Evolutionary conservation across 1,140 invertebrate genomes (phyloP).

Genomic region (Caenorhabditis tropicalis): DNA sequence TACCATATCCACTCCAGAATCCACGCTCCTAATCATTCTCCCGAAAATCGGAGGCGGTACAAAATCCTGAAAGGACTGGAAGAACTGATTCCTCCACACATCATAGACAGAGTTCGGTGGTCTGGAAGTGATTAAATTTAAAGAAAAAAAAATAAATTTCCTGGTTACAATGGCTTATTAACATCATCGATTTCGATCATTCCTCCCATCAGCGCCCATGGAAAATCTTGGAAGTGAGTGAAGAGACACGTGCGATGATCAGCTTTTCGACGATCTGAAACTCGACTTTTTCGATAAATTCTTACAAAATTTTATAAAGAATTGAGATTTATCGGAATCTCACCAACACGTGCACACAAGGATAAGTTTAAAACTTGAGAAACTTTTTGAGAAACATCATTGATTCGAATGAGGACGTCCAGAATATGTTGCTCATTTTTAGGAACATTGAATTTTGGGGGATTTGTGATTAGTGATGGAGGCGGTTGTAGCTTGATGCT

Average conservation of each 20-base stretch:
- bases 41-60: neutral
- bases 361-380: neutral
- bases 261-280: neutral
- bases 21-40: neutral
- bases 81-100: neutral
- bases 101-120: neutral
- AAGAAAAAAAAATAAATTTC: neutral
- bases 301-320: neutral
- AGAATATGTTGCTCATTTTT: neutral
- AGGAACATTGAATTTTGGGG: neutral
- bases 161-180: neutral
- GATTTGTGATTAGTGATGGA: neutral
- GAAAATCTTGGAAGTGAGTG: neutral
- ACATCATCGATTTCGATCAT: neutral
- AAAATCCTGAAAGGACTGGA: neutral
- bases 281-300: neutral
- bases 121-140: neutral
- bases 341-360: neutral
- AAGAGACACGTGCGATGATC: constrained; percentile 1
- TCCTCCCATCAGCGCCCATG: constrained; percentile 9
- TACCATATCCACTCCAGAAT: neutral
- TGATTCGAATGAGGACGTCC: neutral
- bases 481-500: neutral
- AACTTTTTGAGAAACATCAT: neutral
- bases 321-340: neutral